phyloP scores from a whole-genome alignment of 2,888 invertebrate species.

The Acleris literana region DNA sequence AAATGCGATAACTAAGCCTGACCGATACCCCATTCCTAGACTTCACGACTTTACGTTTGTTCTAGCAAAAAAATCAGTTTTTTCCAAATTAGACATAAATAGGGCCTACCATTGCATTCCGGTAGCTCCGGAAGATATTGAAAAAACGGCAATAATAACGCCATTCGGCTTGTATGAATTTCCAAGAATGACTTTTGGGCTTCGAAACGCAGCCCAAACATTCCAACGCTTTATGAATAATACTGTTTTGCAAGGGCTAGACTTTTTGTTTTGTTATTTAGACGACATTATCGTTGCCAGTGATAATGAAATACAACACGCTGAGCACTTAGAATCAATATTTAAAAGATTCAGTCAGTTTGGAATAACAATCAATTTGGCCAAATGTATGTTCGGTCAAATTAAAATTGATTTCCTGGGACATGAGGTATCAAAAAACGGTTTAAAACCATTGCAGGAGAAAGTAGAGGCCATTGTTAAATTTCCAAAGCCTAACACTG shows the following conservation, averaged over 20 bases:
- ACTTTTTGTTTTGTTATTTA: background rate
- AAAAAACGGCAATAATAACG: constrained; percentile 16
- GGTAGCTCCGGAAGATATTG: background rate
- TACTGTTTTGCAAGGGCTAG: background rate
- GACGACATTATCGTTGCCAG: background rate
- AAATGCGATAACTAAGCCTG: background rate
- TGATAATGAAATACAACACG: background rate
- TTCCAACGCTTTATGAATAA: constrained; percentile 34
- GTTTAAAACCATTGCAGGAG: constrained; percentile 35
- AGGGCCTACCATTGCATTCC: background rate
- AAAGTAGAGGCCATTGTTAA: constrained; percentile 30
- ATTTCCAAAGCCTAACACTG: background rate
- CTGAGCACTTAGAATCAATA: background rate
- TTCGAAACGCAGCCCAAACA: too few species aligned
- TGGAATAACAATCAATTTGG: constrained; percentile 17
- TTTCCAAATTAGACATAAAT: background rate
- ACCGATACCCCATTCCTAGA: constrained; percentile 11
- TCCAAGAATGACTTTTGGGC: too few species aligned
- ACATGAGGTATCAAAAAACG: constrained; percentile 37
- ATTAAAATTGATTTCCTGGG: constrained; percentile 38
- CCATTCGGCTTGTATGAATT: too few species aligned
- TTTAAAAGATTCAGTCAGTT: background rate
- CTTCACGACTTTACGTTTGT: constrained; percentile 8
- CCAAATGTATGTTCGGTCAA: constrained; percentile 38
- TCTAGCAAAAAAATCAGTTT: background rate